Evolutionary conservation across 2,888 invertebrate species (phyloP).

Genomic region (Pristionchus entomophagus): DNA sequence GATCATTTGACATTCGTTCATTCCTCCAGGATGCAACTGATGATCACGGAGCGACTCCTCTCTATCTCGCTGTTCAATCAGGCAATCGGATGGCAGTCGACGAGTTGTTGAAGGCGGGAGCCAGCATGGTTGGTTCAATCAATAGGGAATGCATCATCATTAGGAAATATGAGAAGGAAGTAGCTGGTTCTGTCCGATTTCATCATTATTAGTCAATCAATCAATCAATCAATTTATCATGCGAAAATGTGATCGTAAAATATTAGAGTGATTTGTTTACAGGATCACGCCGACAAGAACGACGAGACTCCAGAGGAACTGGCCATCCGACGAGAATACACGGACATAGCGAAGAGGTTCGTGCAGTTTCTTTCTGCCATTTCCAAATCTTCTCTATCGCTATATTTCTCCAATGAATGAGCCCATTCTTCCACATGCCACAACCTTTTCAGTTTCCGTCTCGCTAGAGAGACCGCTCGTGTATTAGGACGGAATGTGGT

Average conservation of each 20-base stretch:
- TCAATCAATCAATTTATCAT: background rate
- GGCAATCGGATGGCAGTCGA: conserved; percentile 22
- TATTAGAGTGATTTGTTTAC: background rate
- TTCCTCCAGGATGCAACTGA: conserved; percentile 30
- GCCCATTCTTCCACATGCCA: background rate
- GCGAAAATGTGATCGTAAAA: background rate
- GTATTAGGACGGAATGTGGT: background rate
- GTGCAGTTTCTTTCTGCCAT: background rate
- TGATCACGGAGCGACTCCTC: background rate
- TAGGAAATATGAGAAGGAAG: background rate
- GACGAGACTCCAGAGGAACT: conserved; percentile 1
- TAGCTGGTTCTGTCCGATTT: no score
- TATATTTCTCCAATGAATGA: background rate
- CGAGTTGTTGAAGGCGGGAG: conserved; percentile 10
- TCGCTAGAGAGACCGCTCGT: background rate
- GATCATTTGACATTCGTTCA: background rate
- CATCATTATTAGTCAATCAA: no score
- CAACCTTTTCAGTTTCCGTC: background rate
- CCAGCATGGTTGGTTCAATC: conserved; percentile 11
- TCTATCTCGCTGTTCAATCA: conserved; percentile 14
- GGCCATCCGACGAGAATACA: conserved; percentile 6
- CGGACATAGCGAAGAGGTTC: background rate
- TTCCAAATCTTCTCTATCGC: background rate
- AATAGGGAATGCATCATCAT: background rate
- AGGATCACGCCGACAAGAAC: conserved; percentile 30